Base-by-base conservation (phyloP, 1,140 invertebrate genomes). In the Telenomus remus region DNA sequence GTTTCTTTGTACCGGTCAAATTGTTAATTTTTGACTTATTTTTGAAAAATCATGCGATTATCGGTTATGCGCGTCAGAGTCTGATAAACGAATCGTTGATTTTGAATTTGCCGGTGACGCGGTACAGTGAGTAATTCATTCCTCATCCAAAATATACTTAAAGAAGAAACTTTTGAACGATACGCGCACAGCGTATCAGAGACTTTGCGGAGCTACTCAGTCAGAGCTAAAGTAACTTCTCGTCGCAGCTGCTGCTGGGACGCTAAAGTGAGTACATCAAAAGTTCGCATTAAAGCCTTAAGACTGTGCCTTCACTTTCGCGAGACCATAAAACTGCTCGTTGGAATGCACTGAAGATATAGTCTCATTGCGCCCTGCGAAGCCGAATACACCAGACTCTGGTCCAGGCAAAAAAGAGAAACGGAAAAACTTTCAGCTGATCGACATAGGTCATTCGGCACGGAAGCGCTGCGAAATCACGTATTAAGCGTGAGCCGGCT, bases 231-330 rank as follows among this genome's bases (percentile, higher is more conserved):
- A 80, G 78, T 79, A 80, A 79, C 76, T 79, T 73, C 65, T 69
- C 73, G 75, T 76, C 66, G 77, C 78, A 80, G 76, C 63, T 81
- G 77, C 64, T 65, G 57, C 70, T 69, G 44, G 68, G 55, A 63
- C 69, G 70, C 79, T 79, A 76, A 79, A 78, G 79, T 75, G 77
- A 80, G 79, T 81, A 79, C 80, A 81, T 81, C 81, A 81, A 84
- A 83, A 82, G 76, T 83, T 82, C 60, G 68, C 60, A 77, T 81
- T 81, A 71, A 71, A 53, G 74, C 73, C 60, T 81, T 68, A 81
- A 80, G 80, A 70, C 76, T 71, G 61, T 76, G 63, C 75, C 80
- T 81, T 82, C 71, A 78, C 76, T 81, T 81, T 79, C 66, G 70
- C 60, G 63, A 79, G 74, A 76, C 79, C 66, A 76, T 85, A 84